Percentiles rank a stretch among this genome's conserved stretches.
phyloP scores from a whole-genome alignment of 2,113 vertebrate genomes.

The Periophthalmus modestus region DNA sequence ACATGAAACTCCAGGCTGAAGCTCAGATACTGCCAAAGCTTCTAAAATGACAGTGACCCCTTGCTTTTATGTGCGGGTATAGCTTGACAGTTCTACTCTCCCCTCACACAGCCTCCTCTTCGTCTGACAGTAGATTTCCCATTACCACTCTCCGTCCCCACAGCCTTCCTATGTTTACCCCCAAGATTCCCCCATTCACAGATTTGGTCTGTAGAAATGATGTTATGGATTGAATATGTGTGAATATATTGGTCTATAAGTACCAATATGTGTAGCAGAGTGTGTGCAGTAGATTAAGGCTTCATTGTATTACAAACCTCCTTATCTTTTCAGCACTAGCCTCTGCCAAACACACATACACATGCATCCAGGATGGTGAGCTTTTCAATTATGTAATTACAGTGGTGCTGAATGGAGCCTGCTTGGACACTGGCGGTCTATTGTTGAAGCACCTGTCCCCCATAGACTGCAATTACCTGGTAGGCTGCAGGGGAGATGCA shows the following conservation, averaged over 20 bases:
- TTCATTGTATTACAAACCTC: constrained; percentile 37
- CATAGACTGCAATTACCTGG: constrained; percentile 76
- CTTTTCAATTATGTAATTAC: constrained; percentile 80
- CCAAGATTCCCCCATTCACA: constrained; percentile 23
- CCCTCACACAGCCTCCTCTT: constrained; percentile 32
- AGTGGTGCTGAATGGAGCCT: constrained; percentile 66
- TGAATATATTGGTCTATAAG: neutral
- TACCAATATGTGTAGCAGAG: constrained; percentile 13
- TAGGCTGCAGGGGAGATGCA: constrained; percentile 60
- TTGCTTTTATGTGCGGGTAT: constrained; percentile 39
- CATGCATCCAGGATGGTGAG: constrained; percentile 29
- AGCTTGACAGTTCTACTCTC: constrained; percentile 38
- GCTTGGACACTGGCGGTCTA: constrained; percentile 64
- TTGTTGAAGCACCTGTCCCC: constrained; percentile 74
- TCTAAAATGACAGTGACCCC: constrained; percentile 58
- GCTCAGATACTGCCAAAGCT: constrained; percentile 29
- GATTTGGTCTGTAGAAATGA: constrained; percentile 3
- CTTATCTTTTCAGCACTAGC: constrained; percentile 32
- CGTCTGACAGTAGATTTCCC: constrained; percentile 64
- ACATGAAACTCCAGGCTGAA: constrained; percentile 34
- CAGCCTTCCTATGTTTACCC: constrained; percentile 51
- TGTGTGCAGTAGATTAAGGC: constrained; percentile 3
- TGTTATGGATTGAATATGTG: neutral
- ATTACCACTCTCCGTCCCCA: constrained; percentile 48
- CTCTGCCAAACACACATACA: constrained; percentile 9